phyloP scores from a whole-genome alignment of 2,797 vertebrate species.

The Coendou prehensilis region DNA sequence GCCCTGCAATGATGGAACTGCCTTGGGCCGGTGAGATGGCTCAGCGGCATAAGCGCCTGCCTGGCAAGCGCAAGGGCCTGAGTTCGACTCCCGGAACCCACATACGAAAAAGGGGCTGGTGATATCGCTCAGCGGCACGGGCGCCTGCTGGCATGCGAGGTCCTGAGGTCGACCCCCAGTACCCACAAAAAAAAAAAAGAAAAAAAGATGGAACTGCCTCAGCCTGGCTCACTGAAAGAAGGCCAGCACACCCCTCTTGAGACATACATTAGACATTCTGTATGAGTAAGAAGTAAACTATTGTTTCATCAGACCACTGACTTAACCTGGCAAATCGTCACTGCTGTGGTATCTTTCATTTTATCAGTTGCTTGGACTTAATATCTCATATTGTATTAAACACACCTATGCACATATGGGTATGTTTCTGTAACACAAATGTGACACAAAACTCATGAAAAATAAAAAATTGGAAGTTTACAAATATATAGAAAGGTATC shows the following conservation, averaged over 20 bases:
- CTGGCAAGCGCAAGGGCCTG: too few species aligned
- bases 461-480: background rate
- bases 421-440: background rate
- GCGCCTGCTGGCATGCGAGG: too few species aligned
- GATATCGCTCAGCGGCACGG: too few species aligned
- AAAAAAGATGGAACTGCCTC: background rate
- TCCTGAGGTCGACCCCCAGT: too few species aligned
- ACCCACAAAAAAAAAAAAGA: too few species aligned
- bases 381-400: background rate
- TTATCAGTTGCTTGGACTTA: background rate
- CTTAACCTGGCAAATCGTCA: background rate
- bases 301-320: background rate
- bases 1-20: background rate
- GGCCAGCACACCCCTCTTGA: rapidly evolving
- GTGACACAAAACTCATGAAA: background rate
- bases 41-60: too few species aligned
- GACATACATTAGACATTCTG: background rate
- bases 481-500: background rate
- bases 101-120: too few species aligned
- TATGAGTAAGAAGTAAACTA: background rate
- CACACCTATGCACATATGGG: background rate
- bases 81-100: too few species aligned
- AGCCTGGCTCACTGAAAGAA: background rate
- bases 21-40: too few species aligned
- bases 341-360: background rate